Percentiles rank a stretch among this genome's conserved stretches.
These are phyloP conservation scores for Cactoblastis cactorum DNA, from an alignment of 2,888 invertebrate species.

Conservation along the genomic window DNA sequence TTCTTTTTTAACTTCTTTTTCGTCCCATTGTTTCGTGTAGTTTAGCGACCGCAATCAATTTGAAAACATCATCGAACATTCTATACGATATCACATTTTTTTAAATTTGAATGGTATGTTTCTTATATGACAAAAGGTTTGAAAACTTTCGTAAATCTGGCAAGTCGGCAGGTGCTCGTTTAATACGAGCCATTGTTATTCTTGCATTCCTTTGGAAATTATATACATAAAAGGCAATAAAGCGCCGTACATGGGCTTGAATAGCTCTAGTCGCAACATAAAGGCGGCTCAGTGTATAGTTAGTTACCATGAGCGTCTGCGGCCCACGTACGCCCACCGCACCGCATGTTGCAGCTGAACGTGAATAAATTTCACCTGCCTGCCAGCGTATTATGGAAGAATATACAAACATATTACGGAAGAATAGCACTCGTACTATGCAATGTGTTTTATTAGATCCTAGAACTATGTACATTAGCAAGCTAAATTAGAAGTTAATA, in stretches of 20 bases:
- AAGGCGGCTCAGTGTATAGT: slow-evolving; percentile 43
- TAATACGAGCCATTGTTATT: slow-evolving; percentile 35
- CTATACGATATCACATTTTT: slow-evolving; percentile 40
- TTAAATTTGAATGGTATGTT: slow-evolving; percentile 30
- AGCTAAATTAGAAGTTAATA: slow-evolving; percentile 6
- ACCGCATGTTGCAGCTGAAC: slow-evolving; percentile 44
- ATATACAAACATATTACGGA: slow-evolving; percentile 5
- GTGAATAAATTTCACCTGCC: slow-evolving; percentile 66
- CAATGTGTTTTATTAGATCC: not conserved
- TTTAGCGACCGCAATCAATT: slow-evolving; percentile 53
- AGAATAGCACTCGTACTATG: not conserved
- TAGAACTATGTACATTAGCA: slow-evolving; percentile 1
- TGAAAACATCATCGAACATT: slow-evolving; percentile 63
- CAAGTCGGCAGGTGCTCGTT: slow-evolving; percentile 31
- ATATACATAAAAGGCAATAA: slow-evolving; percentile 45
- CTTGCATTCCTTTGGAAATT: slow-evolving; percentile 36
- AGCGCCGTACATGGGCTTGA: slow-evolving; percentile 46
- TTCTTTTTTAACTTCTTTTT: slow-evolving; percentile 70
- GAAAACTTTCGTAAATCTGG: slow-evolving; percentile 24
- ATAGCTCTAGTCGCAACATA: slow-evolving; percentile 48
- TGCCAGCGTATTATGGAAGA: too few relatives aligned
- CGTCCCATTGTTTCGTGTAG: slow-evolving; percentile 60
- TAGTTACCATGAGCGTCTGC: slow-evolving; percentile 39
- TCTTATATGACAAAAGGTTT: slow-evolving; percentile 17
- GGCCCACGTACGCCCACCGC: slow-evolving; percentile 59